These are phyloP conservation scores for Magallana angulata DNA, from an alignment of 1,140 invertebrate genomes.

Conservation along the genomic window DNA sequence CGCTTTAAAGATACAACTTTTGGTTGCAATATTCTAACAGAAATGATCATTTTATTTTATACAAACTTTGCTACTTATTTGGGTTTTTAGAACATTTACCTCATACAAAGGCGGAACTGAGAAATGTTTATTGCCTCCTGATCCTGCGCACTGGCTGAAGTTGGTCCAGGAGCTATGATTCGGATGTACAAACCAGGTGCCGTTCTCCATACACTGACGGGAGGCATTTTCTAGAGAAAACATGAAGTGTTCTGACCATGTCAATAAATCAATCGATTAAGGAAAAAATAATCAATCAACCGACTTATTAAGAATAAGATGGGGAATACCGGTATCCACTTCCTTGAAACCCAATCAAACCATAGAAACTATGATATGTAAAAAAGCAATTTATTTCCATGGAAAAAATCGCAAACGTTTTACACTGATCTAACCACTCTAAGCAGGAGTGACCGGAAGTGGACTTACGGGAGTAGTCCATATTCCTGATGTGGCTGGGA, in stretches of 20 bases:
- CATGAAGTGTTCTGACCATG: not conserved
- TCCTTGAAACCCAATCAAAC: not conserved
- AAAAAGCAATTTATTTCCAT: not conserved
- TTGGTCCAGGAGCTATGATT: slow-evolving; percentile 70
- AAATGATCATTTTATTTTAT: too few species aligned
- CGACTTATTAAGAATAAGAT: too few species aligned
- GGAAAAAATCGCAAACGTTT: too few species aligned
- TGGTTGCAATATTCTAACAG: too few species aligned
- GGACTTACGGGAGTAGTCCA: slow-evolving; percentile 55
- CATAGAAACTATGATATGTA: not conserved
- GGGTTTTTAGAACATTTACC: not conserved
- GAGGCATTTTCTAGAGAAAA: slow-evolving; percentile 61
- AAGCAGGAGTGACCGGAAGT: too few species aligned
- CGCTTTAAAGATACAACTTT: too few species aligned
- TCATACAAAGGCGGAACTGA: slow-evolving; percentile 4
- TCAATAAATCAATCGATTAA: not conserved
- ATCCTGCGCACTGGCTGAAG: slow-evolving; percentile 64
- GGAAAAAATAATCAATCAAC: too few species aligned
- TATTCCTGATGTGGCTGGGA: slow-evolving; percentile 61
- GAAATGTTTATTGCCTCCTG: not conserved
- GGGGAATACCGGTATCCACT: too few species aligned
- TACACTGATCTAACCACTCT: too few species aligned
- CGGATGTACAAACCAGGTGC: slow-evolving; percentile 68
- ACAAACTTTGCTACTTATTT: too few species aligned
- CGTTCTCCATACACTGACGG: slow-evolving; percentile 64